Conservation (phyloP, 2,113 vertebrate genomes). For the Psittacula cyanocephala region DNA sequence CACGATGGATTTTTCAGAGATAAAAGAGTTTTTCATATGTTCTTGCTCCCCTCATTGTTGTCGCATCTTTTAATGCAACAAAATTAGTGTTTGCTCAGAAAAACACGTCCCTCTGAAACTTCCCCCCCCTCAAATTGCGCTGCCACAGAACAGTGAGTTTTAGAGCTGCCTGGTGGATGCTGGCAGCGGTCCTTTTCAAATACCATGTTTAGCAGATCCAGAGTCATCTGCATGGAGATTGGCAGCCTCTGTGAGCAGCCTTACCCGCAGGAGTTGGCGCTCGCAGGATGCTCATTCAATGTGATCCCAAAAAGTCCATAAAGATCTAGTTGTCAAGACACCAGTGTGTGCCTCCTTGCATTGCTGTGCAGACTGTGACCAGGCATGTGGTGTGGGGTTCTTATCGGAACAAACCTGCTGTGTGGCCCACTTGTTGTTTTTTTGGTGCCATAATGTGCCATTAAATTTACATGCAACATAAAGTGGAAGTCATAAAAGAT, state of each 20-base stretch:
- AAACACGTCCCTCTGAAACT: neutral
- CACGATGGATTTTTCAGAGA: neutral
- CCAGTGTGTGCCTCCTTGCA: neutral
- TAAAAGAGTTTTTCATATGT: neutral
- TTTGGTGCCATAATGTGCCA: neutral
- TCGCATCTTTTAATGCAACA: neutral
- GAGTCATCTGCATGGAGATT: neutral
- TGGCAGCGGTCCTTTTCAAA: slow-evolving; percentile 15
- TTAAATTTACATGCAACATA: neutral
- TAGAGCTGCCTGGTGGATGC: slow-evolving; percentile 6
- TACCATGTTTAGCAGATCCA: slow-evolving; percentile 6
- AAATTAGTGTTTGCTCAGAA: neutral
- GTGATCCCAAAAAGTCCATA: neutral
- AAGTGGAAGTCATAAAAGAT: neutral
- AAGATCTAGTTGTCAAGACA: neutral
- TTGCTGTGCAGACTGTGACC: fast-evolving
- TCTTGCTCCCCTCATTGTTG: neutral
- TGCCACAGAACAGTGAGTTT: neutral
- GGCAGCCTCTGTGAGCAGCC: neutral
- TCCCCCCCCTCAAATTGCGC: neutral
- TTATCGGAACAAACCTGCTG: neutral
- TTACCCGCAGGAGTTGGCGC: neutral
- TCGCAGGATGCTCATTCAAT: neutral
- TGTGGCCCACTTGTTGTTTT: neutral
- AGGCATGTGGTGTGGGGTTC: neutral